These are phyloP conservation scores for Pampusana beccarii DNA, from an alignment of 2,113 vertebrate genomes.

Conservation along the genomic window DNA sequence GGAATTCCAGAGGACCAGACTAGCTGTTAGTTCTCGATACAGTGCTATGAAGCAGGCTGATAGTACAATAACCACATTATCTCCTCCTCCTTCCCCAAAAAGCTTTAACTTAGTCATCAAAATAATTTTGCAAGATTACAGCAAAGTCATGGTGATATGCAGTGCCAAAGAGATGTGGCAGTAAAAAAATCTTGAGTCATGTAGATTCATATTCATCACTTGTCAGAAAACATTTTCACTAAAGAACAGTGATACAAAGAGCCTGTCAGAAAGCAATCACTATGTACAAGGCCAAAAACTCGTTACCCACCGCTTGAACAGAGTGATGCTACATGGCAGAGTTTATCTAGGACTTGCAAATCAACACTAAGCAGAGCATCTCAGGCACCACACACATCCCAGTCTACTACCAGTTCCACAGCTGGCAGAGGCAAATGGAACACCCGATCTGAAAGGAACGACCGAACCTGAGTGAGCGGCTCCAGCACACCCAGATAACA, in stretches of 20 bases:
- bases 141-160: neutral
- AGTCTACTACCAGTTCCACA: neutral
- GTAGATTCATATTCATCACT: neutral
- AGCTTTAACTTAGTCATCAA: neutral
- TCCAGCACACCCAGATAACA: neutral
- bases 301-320: neutral
- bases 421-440: neutral
- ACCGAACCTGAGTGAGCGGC: neutral
- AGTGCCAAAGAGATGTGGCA: neutral
- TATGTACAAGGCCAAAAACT: neutral
- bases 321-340: neutral
- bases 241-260: neutral
- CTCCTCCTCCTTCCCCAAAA: neutral
- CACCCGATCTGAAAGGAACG: accelerated
- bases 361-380: neutral
- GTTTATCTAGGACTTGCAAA: neutral
- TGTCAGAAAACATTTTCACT: neutral
- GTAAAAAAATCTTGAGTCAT: neutral
- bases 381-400: neutral
- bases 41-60: neutral
- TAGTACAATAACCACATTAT: neutral
- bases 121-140: neutral
- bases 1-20: neutral
- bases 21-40: neutral
- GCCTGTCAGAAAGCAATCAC: neutral